Percentiles rank a stretch among this genome's conserved stretches.
Conservation (phyloP, 2,797 vertebrate species). For the Propithecus perrieri region DNA sequence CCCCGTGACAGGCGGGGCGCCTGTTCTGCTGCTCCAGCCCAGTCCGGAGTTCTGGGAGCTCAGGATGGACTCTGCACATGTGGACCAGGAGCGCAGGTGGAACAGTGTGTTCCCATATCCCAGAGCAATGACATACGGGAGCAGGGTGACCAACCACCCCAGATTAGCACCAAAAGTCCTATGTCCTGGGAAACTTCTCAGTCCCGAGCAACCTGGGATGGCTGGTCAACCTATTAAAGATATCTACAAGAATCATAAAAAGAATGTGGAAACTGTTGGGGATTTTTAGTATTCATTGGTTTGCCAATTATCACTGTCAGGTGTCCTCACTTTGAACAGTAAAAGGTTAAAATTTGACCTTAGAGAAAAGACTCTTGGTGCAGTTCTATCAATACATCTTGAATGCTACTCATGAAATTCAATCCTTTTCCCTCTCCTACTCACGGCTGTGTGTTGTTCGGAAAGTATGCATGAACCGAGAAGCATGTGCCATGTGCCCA, state of each 20-base stretch:
- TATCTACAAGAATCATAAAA: too few species aligned
- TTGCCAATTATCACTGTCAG: rapidly evolving
- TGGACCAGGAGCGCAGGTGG: rapidly evolving
- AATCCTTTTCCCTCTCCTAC: constrained; percentile 1
- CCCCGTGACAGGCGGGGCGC: rapidly evolving
- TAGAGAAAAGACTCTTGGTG: not conserved
- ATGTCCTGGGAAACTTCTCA: not conserved
- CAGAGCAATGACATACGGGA: rapidly evolving
- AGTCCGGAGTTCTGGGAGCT: not conserved
- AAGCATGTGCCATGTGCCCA: constrained; percentile 51
- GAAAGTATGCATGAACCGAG: constrained; percentile 70
- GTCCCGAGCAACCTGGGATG: not conserved
- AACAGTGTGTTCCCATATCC: rapidly evolving
- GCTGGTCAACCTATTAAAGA: not conserved
- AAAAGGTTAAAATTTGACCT: not conserved
- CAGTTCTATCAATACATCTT: constrained; percentile 35
- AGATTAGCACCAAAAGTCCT: not conserved
- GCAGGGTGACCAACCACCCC: rapidly evolving
- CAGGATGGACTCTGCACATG: rapidly evolving
- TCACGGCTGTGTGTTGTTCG: not conserved
- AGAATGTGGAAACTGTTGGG: rapidly evolving
- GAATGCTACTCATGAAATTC: constrained; percentile 25
- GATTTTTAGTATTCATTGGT: rapidly evolving
- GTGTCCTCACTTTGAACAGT: rapidly evolving
- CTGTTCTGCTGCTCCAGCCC: rapidly evolving